Percentiles rank a stretch among this genome's conserved stretches.
Evolutionary conservation across 2,888 invertebrate genomes (phyloP).

Genomic region (Noctua janthina): DNA sequence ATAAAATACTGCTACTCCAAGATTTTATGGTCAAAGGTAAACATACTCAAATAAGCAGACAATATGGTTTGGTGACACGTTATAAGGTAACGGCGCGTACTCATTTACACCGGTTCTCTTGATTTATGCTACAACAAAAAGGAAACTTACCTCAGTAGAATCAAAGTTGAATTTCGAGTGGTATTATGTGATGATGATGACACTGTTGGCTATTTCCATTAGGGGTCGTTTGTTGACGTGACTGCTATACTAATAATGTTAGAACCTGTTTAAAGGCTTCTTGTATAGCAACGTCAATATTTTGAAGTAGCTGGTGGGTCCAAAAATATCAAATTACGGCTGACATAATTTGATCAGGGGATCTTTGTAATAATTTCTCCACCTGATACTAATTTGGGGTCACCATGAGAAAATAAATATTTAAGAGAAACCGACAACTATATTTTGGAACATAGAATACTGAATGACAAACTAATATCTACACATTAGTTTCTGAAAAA

Average conservation of each 20-base stretch:
- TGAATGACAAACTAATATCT: background rate
- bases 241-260: constrained; percentile 75
- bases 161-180: constrained; percentile 71
- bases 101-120: constrained; percentile 78
- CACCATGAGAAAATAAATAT: constrained; percentile 30
- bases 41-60: constrained; percentile 75
- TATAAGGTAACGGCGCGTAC: constrained; percentile 82
- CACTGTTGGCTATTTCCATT: constrained; percentile 74
- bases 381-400: constrained; percentile 51
- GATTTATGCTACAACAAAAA: constrained; percentile 55
- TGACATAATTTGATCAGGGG: constrained; percentile 21
- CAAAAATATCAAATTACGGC: constrained; percentile 41
- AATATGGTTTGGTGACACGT: constrained; percentile 84
- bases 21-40: constrained; percentile 75
- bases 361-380: constrained; percentile 22
- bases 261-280: constrained; percentile 76
- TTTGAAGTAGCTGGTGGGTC: constrained; percentile 43
- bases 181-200: constrained; percentile 66
- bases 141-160: constrained; percentile 48
- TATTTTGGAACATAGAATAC: background rate
- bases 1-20: constrained; percentile 59
- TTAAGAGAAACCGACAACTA: background rate
- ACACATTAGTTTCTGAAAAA: background rate
- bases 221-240: constrained; percentile 84
- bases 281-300: constrained; percentile 51